phyloP scores from a whole-genome alignment of 1,140 invertebrate species.

The Mizuhopecten yessoensis region DNA sequence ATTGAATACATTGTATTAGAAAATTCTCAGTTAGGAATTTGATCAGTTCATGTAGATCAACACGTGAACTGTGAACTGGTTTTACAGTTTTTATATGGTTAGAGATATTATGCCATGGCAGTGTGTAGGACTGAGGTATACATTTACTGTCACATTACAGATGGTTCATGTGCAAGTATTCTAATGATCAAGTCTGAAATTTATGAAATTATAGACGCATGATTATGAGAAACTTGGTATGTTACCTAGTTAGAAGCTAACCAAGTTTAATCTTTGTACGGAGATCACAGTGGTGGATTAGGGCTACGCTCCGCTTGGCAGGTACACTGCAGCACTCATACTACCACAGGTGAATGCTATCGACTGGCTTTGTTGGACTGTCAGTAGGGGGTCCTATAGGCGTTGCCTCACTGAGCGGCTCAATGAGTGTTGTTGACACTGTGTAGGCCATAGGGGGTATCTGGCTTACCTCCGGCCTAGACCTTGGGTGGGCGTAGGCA shows the following conservation, averaged over 20 bases:
- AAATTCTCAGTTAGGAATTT: neutral
- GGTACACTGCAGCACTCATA: slow-evolving; percentile 25
- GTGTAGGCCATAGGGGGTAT: slow-evolving; percentile 55
- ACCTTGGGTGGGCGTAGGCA: neutral
- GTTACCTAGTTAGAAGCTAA: neutral
- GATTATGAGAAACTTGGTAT: neutral
- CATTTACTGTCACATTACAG: neutral
- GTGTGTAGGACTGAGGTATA: neutral
- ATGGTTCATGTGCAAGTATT: neutral
- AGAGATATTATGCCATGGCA: too few relatives aligned
- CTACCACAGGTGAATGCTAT: slow-evolving; percentile 47
- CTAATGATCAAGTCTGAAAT: neutral
- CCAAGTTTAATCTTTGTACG: neutral
- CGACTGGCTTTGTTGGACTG: slow-evolving; percentile 49
- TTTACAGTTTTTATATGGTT: too few relatives aligned
- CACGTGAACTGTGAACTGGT: too few relatives aligned
- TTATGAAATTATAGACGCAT: neutral
- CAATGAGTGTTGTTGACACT: slow-evolving; percentile 57
- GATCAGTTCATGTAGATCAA: neutral
- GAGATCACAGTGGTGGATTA: neutral
- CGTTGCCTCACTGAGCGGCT: slow-evolving; percentile 60
- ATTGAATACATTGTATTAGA: neutral
- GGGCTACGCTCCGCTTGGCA: slow-evolving; percentile 7
- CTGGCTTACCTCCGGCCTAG: slow-evolving; percentile 36
- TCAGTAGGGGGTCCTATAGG: slow-evolving; percentile 63